Conservation (phyloP, 2,797 vertebrate genomes). For the Notamacropus eugenii region DNA sequence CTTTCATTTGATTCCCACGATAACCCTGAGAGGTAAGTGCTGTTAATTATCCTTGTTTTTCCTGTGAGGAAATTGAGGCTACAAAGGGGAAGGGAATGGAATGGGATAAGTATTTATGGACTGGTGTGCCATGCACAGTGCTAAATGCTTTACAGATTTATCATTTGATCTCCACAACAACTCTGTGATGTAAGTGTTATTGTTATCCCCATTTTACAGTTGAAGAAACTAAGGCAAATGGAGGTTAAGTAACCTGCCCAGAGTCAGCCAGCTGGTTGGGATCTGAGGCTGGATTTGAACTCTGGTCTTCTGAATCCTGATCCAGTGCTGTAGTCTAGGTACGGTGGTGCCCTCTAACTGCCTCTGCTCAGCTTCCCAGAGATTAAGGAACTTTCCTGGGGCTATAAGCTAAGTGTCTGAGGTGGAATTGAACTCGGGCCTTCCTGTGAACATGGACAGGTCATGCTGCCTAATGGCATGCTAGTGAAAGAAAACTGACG, state of each 20-base stretch:
- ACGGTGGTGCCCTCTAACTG: not conserved
- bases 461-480: not conserved
- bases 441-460: not conserved
- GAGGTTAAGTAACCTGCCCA: not conserved
- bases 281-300: not conserved
- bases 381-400: not conserved
- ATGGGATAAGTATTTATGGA: not conserved
- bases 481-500: not conserved
- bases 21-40: not conserved
- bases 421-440: not conserved
- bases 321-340: not conserved
- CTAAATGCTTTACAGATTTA: not conserved
- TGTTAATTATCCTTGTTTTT: not conserved
- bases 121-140: not conserved
- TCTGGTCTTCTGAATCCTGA: not conserved
- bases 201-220: not conserved
- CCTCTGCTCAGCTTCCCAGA: not conserved
- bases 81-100: not conserved
- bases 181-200: not conserved
- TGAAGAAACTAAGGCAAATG: not conserved
- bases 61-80: not conserved
- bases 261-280: not conserved
- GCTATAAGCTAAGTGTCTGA: not conserved
- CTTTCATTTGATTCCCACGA: not conserved
- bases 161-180: not conserved